Percentiles rank a stretch among this genome's conserved stretches.
Conservation (phyloP, 2,888 invertebrate genomes). For the Amphiduros pacificus region DNA sequence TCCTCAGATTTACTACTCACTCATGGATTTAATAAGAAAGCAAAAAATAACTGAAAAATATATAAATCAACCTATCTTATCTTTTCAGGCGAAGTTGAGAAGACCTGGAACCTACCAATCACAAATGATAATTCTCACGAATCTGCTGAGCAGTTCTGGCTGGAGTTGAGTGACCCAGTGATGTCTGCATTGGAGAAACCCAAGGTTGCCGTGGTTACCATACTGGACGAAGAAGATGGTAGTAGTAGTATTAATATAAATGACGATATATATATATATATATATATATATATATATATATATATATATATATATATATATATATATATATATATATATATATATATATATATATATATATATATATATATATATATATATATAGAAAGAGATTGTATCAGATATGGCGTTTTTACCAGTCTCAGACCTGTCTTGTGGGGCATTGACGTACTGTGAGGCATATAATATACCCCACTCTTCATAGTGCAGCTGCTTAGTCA, state of each 20-base stretch:
- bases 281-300: too few relatives aligned
- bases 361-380: too few relatives aligned
- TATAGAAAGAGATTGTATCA: too few relatives aligned
- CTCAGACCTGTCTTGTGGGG: too few relatives aligned
- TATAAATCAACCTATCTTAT: background rate
- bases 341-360: too few relatives aligned
- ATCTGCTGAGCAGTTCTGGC: constrained; percentile 44
- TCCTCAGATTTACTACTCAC: background rate
- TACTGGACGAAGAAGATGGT: constrained; percentile 55
- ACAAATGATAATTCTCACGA: constrained; percentile 53
- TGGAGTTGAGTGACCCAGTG: constrained; percentile 53
- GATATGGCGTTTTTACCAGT: too few relatives aligned
- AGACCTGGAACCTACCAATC: constrained; percentile 54
- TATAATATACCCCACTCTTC: too few relatives aligned
- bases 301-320: too few relatives aligned
- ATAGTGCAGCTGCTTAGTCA: too few relatives aligned
- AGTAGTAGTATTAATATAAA: constrained; percentile 13
- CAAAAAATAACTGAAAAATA: background rate
- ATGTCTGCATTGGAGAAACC: constrained; percentile 52
- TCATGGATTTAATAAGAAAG: background rate
- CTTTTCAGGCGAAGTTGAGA: constrained; percentile 52
- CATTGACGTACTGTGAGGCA: too few relatives aligned
- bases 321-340: too few relatives aligned
- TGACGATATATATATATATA: too few relatives aligned
- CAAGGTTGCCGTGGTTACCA: constrained; percentile 43